Evolutionary conservation across 2,113 vertebrate genomes (phyloP).

Genomic region (Gobius niger): DNA sequence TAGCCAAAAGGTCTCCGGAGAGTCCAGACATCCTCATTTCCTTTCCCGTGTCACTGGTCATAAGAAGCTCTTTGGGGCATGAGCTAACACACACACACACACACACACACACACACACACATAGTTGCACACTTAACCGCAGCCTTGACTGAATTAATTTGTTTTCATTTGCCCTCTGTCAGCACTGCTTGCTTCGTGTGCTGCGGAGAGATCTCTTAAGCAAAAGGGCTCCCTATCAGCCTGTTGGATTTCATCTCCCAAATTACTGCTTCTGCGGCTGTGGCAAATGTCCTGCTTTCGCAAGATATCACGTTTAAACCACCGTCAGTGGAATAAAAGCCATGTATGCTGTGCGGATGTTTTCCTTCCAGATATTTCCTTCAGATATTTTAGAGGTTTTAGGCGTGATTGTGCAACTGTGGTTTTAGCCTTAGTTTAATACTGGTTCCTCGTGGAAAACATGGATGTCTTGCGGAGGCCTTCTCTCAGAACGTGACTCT

Average conservation of each 20-base stretch:
- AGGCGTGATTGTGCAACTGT: too few relatives aligned
- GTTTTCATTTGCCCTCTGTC: conserved; percentile 76
- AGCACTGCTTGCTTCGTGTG: conserved; percentile 61
- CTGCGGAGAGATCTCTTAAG: conserved; percentile 54
- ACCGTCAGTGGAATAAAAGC: conserved; percentile 25
- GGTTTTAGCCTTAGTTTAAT: too few relatives aligned
- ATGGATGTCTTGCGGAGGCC: too few relatives aligned
- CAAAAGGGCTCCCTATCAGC: conserved; percentile 48
- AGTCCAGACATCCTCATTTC: conserved; percentile 68
- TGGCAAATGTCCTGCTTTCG: conserved; percentile 20
- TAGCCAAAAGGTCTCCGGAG: conserved; percentile 59
- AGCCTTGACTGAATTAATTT: conserved; percentile 72
- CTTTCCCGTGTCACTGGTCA: conserved; percentile 63
- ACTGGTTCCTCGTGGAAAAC: too few relatives aligned
- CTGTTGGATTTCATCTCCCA: conserved; percentile 54
- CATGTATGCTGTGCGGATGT: not conserved
- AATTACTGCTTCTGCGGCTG: conserved; percentile 32
- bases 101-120: conserved; percentile 24
- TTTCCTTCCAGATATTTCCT: too few relatives aligned
- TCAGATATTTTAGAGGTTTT: too few relatives aligned
- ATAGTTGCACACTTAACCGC: conserved; percentile 16
- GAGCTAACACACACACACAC: conserved; percentile 35
- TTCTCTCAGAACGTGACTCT: too few relatives aligned
- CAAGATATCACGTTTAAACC: conserved; percentile 47
- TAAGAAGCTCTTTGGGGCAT: conserved; percentile 66